Percentiles rank a stretch among this genome's conserved stretches.
These are phyloP conservation scores for Mythimna lalbum DNA, from an alignment of 2,888 invertebrate genomes.

Conservation along the genomic window DNA sequence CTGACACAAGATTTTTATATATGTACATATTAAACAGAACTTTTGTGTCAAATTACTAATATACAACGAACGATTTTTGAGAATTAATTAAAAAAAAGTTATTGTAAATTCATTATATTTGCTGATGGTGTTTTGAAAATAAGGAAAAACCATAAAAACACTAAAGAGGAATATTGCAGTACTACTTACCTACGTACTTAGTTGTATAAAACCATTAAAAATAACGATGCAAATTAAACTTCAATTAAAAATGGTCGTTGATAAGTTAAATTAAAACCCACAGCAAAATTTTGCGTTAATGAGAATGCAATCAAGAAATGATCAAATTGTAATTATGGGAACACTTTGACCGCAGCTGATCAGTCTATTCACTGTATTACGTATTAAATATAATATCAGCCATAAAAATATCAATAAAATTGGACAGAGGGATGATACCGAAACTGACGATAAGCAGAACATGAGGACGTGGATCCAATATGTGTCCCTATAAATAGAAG, in stretches of 20 bases:
- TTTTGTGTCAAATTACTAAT: no score
- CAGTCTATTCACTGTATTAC: slow-evolving; percentile 24
- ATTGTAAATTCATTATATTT: no score
- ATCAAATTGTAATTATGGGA: slow-evolving; percentile 55
- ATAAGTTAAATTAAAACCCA: slow-evolving; percentile 55
- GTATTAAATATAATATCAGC: slow-evolving; percentile 10
- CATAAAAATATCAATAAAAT: slow-evolving; percentile 28
- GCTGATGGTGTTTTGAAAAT: no score
- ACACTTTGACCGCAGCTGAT: slow-evolving; percentile 37
- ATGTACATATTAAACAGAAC: no score
- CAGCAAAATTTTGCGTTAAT: slow-evolving; percentile 50
- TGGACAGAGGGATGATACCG: slow-evolving; percentile 3
- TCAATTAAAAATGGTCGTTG: slow-evolving; percentile 46
- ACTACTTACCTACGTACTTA: not conserved
- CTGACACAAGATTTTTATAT: no score
- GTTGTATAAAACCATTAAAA: slow-evolving; percentile 25
- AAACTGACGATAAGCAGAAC: slow-evolving; percentile 52
- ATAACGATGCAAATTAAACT: slow-evolving; percentile 44
- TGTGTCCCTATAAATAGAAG: slow-evolving; percentile 48
- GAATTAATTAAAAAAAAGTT: no score
- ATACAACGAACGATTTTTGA: no score
- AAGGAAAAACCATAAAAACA: not conserved
- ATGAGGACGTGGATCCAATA: slow-evolving; percentile 23
- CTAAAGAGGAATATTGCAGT: not conserved
- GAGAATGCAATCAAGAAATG: slow-evolving; percentile 52